These are phyloP conservation scores for Actinostola sp. DNA, from an alignment of 92 coral and sea anemone genomes.

Conservation along the genomic window DNA sequence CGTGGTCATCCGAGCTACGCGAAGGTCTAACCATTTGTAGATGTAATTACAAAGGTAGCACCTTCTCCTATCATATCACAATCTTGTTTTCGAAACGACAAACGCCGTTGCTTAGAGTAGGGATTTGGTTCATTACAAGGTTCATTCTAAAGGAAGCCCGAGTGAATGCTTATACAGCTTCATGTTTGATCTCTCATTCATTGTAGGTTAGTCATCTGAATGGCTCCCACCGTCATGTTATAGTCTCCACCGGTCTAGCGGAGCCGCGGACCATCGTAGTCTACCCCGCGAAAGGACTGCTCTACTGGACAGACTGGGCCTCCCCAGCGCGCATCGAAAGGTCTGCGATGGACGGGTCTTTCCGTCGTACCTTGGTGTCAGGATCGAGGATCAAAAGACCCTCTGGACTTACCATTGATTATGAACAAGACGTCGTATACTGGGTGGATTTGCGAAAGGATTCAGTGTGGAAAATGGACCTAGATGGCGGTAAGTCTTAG, in stretches of 20 bases:
- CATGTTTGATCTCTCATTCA: too few relatives aligned
- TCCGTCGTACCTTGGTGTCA: conserved; percentile 44
- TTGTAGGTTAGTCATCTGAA: conserved; percentile 86
- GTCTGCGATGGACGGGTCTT: conserved; percentile 84
- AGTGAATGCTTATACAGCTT: too few relatives aligned
- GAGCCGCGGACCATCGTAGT: conserved; percentile 88
- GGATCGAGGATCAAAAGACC: conserved; percentile 49
- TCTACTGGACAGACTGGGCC: conserved; percentile 90
- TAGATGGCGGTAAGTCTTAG: conserved; percentile 72
- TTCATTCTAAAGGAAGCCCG: too few relatives aligned
- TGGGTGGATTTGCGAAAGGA: conserved; percentile 63
- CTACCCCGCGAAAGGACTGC: conserved; percentile 81
- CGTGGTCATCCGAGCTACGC: too few relatives aligned
- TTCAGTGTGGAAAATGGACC: conserved; percentile 68
- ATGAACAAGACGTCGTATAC: conserved; percentile 60
- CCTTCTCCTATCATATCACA: too few relatives aligned
- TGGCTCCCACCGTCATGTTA: conserved; percentile 73
- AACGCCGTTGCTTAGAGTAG: too few relatives aligned
- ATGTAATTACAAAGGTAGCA: too few relatives aligned
- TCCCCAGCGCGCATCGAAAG: conserved; percentile 57
- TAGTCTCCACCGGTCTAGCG: conserved; percentile 61
- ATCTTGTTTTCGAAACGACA: too few relatives aligned
- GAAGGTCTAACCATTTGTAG: too few relatives aligned
- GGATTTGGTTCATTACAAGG: too few relatives aligned
- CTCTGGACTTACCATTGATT: conserved; percentile 83